Evolutionary conservation across 2,888 invertebrate species (phyloP), one percentile per base, ranked within the genome.

Genomic region (Acheta domesticus): DNA sequence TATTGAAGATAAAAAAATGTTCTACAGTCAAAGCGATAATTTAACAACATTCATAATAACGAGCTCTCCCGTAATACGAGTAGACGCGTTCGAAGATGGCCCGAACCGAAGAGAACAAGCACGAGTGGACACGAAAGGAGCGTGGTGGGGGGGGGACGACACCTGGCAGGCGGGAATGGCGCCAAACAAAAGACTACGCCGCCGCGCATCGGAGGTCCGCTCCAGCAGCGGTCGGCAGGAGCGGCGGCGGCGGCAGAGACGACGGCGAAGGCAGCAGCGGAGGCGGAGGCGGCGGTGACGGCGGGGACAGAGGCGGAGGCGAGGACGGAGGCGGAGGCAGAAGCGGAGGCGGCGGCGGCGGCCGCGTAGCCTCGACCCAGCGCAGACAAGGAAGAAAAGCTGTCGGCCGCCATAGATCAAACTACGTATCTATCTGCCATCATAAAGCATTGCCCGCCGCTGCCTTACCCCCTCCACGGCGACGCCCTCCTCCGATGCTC

Each of bases 161-260:
- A 62, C 62, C 62, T 62, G 62, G 62, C 16, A n/a, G 8, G 62
- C 62, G 62, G n/a, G 62, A 62, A n/a, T n/a, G n/a, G 62, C 14
- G 14, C 62, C 14, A 62, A 62, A 62, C 62, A 62, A 49, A 49
- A 77, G 77, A 50, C 21, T 14, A 21, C 87, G 86, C 83, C 83
- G 82, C 83, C 83, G 82, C 83, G 82, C 81, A 82, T 82, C 82
- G 75, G 77, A 50, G 78, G 77, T 80, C 48, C 81, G 82, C 82
- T 79, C 80, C 81, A 77, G 78, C 81, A 75, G 48, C 77, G 77
- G 85, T 83, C 84, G 82, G 84, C 84, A 84, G 83, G 77, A 74
- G 75, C 77, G 83, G 83, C 82, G 80, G 82, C 50, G 83, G 82
- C 75, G 79, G 36, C 77, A 79, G 76, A 77, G 80, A 79, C 49